Evolutionary conservation across 2,113 vertebrate genomes (phyloP), one percentile per base, ranked within the genome.

Genomic region (Nanorana parkeri): DNA sequence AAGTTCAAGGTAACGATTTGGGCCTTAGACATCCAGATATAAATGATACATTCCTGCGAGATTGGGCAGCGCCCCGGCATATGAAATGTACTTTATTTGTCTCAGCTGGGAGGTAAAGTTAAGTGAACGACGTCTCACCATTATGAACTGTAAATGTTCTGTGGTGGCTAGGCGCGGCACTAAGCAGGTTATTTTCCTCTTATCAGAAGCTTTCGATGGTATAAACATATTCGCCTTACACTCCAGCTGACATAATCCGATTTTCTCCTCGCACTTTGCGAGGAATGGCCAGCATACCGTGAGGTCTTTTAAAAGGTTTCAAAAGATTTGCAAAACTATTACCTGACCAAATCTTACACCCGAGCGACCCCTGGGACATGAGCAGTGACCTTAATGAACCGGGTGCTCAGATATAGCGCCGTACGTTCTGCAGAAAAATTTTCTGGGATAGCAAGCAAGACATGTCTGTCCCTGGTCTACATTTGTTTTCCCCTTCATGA

Each of bases 191-290:
- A 67, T 66, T 78, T 78, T 65, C 21, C 52, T 41, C 51, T 78
- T 78, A 78, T 68, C 52, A 5, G 3, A 23, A 2, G 56, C 26
- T 41, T 29, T 58, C 56, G n/a, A 68, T 58, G 65, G 28, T 28
- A 36, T 58, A 68, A 67, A 78, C 52, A 58, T 23, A 24, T 78
- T 78, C 19, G 24, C 77, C 65, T 68, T 78, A 55, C 23, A 29
- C 52, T 58, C 32, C 77, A 58, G 8, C 32, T 58, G 51, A 23
- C 17, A 17, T 8, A 68, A 68, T 78, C 65, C 28, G n/a, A 68
- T 78, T 21, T 19, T 41, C 64, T 52, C 28, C 19, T 16, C 17
- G 20, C 26, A 56, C 71, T 58, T 17, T 11, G 29, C 17, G 65
- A 68, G 28, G 77, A 68, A 26, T 32, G 52, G 17, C 5, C 47